A percentile compares a stretch with the other conserved stretches of the same genome.
phyloP scores from a whole-genome alignment of 92 coral and sea anemone genomes.

The Palythoa heliodiscus region DNA sequence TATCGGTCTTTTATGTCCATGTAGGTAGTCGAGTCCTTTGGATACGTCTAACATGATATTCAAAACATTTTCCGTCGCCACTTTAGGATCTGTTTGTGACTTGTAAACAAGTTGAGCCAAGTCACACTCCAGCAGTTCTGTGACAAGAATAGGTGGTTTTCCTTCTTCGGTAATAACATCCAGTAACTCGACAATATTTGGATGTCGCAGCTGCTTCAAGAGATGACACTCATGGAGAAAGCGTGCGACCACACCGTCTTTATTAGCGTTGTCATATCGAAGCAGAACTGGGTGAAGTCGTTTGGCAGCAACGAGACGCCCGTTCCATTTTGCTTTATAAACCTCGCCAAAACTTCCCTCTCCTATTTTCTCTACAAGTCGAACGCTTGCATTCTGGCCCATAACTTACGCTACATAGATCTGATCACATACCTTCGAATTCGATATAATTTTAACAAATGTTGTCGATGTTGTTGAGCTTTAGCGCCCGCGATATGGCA shows the following conservation, averaged over 20 bases:
- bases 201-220: constrained; percentile 53
- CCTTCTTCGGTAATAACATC: constrained; percentile 37
- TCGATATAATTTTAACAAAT: too few relatives aligned
- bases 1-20: constrained; percentile 50
- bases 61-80: constrained; percentile 55
- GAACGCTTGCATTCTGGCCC: constrained; percentile 37
- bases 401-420: background rate
- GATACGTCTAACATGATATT: constrained; percentile 60
- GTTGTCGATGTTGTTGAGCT: too few relatives aligned
- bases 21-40: constrained; percentile 58
- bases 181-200: constrained; percentile 48
- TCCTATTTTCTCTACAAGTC: constrained; percentile 46
- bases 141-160: constrained; percentile 58
- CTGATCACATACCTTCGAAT: too few relatives aligned
- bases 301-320: constrained; percentile 67
- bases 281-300: constrained; percentile 58
- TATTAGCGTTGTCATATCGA: constrained; percentile 32
- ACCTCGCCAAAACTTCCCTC: constrained; percentile 67
- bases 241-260: constrained; percentile 56
- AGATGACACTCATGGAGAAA: constrained; percentile 58
- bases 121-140: constrained; percentile 66
- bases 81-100: constrained; percentile 25
- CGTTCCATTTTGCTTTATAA: constrained; percentile 65
- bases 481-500: too few relatives aligned
- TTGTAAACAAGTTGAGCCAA: constrained; percentile 41